Evolutionary conservation across 2,113 vertebrate genomes (phyloP).

Genomic region (Genyomyrus donnyi): DNA sequence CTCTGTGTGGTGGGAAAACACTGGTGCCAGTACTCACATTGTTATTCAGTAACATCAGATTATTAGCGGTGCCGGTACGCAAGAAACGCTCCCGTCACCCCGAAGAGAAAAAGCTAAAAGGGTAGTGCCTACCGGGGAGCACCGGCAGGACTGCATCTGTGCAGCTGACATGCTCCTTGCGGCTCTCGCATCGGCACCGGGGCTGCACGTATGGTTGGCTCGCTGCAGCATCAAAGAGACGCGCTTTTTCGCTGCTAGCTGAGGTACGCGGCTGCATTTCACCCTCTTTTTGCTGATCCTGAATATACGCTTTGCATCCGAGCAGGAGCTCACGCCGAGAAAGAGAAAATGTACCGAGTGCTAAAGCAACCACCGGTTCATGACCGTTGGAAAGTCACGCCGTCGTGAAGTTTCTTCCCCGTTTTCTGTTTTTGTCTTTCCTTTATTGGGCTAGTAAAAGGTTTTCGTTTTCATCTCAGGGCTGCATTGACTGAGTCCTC

Average conservation of each 20-base stretch:
- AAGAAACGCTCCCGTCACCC: not conserved
- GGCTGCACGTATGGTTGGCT: not conserved
- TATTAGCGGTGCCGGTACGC: not conserved
- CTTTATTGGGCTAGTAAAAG: not conserved
- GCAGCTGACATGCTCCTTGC: not conserved
- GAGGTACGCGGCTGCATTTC: not conserved
- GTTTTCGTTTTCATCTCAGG: not conserved
- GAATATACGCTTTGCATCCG: not conserved
- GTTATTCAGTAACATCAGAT: not conserved
- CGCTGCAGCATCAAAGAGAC: not conserved
- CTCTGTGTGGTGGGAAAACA: not conserved
- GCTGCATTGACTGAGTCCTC: not conserved
- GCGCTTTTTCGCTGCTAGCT: not conserved
- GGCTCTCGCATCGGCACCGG: not conserved
- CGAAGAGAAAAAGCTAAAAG: not conserved
- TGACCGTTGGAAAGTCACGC: not conserved
- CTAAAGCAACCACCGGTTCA: not conserved
- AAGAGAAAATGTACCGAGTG: not conserved
- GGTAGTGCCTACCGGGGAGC: not conserved
- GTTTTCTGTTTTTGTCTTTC: not conserved
- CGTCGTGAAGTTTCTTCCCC: not conserved
- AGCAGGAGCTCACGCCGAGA: not conserved
- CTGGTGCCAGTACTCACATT: not conserved
- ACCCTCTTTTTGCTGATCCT: not conserved
- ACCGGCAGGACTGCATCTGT: not conserved